A percentile compares a stretch with the other conserved stretches of the same genome.
phyloP scores from a whole-genome alignment of 2,888 invertebrate genomes.

The Oxyscelio sp. region DNA sequence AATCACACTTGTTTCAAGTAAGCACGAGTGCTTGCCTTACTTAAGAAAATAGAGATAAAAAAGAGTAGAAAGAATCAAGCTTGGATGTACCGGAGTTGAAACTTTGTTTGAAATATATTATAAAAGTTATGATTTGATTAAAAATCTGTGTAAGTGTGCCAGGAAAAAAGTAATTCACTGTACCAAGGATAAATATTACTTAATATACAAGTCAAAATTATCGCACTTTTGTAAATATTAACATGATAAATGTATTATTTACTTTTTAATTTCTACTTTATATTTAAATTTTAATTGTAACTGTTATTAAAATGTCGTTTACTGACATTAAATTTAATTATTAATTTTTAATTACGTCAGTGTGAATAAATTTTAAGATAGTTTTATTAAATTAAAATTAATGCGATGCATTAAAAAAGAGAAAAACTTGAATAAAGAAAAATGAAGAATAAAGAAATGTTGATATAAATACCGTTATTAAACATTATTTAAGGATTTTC shows the following conservation, averaged over 20 bases:
- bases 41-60: conserved; percentile 51
- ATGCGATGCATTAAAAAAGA: too few species aligned
- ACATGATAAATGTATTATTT: conserved; percentile 20
- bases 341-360: too few species aligned
- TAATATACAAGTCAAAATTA: conserved; percentile 22
- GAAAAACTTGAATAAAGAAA: too few species aligned
- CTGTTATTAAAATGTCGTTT: too few species aligned
- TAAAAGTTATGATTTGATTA: conserved; percentile 49
- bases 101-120: conserved; percentile 47
- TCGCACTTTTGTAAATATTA: conserved; percentile 6
- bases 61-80: conserved; percentile 37
- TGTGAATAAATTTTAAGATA: too few species aligned
- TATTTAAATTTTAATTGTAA: conserved; percentile 15
- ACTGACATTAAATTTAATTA: too few species aligned
- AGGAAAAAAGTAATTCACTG: conserved; percentile 9
- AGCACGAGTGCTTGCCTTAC: conserved; percentile 38
- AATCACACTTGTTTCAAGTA: conserved; percentile 52
- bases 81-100: conserved; percentile 28
- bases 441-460: too few species aligned
- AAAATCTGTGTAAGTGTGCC: conserved; percentile 26
- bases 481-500: too few species aligned
- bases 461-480: too few species aligned
- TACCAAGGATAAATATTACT: conserved; percentile 34
- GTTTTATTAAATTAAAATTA: too few species aligned
- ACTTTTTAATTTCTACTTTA: conserved; percentile 15